Evolutionary conservation across 1,140 invertebrate species (phyloP).

Genomic region (Protaetia brevitarsis): DNA sequence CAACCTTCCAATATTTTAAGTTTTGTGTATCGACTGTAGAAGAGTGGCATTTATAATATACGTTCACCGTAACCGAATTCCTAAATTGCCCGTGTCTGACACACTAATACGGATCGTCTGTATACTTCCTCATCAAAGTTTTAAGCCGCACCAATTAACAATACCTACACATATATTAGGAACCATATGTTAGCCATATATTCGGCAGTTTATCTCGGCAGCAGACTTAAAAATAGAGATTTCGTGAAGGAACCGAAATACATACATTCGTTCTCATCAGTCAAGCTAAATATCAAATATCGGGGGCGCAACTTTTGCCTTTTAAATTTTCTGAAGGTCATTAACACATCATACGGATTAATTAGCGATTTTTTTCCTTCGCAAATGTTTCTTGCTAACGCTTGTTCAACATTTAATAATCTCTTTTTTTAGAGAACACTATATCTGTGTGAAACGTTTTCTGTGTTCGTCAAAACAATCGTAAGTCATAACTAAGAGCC

Average conservation of each 20-base stretch:
- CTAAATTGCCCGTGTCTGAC: background rate
- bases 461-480: background rate
- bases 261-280: constrained; percentile 13
- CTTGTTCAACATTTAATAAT: background rate
- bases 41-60: background rate
- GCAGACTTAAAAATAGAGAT: constrained; percentile 2
- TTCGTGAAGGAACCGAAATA: background rate
- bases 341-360: constrained; percentile 1
- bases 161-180: constrained; percentile 3
- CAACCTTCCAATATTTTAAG: too few relatives aligned
- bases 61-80: background rate
- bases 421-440: background rate
- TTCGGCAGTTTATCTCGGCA: background rate
- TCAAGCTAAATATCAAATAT: constrained; percentile 15
- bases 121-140: background rate
- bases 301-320: background rate
- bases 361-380: background rate
- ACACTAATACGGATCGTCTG: background rate
- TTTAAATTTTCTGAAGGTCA: constrained; percentile 6
- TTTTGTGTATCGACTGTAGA: too few relatives aligned
- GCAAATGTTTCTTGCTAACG: constrained; percentile 3
- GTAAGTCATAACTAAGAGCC: background rate
- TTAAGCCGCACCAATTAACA: constrained; percentile 16
- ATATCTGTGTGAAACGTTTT: constrained; percentile 13
- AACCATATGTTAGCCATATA: constrained; percentile 7